Evolutionary conservation across 2,888 invertebrate species (phyloP).

Genomic region (Oscheius onirici): DNA sequence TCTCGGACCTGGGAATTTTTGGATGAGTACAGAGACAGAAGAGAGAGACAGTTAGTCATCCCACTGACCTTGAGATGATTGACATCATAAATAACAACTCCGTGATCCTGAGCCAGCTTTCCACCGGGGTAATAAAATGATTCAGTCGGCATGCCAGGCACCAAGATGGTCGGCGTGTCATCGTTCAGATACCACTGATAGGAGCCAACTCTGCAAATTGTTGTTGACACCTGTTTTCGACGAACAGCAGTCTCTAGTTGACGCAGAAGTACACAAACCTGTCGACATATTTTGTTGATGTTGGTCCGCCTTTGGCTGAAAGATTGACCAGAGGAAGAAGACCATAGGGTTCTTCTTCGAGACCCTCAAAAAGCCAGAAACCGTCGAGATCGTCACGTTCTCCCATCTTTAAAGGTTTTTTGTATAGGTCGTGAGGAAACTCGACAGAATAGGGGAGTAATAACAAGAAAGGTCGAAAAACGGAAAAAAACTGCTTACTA

Average conservation of each 20-base stretch:
- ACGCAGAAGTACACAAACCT: slow-evolving; percentile 25
- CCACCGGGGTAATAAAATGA: slow-evolving; percentile 70
- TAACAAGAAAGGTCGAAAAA: no score
- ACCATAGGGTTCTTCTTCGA: slow-evolving; percentile 70
- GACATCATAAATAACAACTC: slow-evolving; percentile 70
- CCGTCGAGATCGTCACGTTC: slow-evolving; percentile 46
- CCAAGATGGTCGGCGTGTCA: slow-evolving; percentile 67
- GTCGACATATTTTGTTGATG: slow-evolving; percentile 68
- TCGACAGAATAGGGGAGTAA: no score
- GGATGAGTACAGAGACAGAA: not conserved
- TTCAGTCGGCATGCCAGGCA: slow-evolving; percentile 67
- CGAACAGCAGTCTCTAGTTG: not conserved
- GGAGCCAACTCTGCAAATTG: slow-evolving; percentile 56
- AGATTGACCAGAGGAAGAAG: slow-evolving; percentile 69
- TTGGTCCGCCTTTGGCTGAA: slow-evolving; percentile 67
- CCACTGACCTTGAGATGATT: slow-evolving; percentile 61
- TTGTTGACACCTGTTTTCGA: not conserved
- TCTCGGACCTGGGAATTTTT: slow-evolving; percentile 44
- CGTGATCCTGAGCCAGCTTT: slow-evolving; percentile 65
- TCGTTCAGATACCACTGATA: slow-evolving; percentile 71
- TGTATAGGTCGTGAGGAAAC: no score
- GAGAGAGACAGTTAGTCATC: not conserved
- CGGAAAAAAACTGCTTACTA: no score
- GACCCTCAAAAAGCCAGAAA: slow-evolving; percentile 71
- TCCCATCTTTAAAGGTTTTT: not conserved